Percentiles rank a stretch among this genome's conserved stretches.
These are phyloP conservation scores for Stenoptilia bipunctidactyla DNA, from an alignment of 2,888 invertebrate species.

Conservation along the genomic window DNA sequence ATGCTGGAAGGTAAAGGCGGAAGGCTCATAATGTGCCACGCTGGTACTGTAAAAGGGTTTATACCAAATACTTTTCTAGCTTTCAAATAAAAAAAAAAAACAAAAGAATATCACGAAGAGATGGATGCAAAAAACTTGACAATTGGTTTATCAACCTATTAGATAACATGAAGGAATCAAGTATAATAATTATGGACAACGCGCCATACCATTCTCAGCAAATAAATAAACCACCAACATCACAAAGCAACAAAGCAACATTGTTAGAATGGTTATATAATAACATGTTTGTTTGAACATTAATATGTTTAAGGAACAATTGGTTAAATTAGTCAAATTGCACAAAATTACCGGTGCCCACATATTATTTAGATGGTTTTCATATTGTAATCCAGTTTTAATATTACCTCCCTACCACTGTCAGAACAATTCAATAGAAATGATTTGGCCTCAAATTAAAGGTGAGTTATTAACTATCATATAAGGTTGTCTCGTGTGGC, in stretches of 20 bases:
- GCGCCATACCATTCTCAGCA: constrained; percentile 9
- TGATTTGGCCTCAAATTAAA: constrained; percentile 14
- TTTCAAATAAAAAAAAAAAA: constrained; percentile 12
- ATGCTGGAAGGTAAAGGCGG: constrained; percentile 14
- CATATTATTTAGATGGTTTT: neutral
- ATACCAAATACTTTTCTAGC: constrained; percentile 11
- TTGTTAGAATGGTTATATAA: constrained; percentile 10
- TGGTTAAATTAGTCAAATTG: neutral
- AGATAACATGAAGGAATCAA: constrained; percentile 8
- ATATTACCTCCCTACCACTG: neutral
- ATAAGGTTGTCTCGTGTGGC: too few species aligned
- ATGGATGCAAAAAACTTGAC: constrained; percentile 11
- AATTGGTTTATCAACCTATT: constrained; percentile 10
- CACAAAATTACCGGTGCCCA: neutral
- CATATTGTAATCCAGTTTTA: neutral
- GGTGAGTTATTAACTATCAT: too few species aligned
- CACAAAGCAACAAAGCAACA: constrained; percentile 8
- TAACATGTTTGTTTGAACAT: neutral
- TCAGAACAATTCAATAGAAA: constrained; percentile 9
- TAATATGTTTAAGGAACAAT: neutral
- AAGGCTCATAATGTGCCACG: constrained; percentile 15
- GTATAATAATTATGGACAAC: constrained; percentile 11
- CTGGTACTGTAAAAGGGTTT: constrained; percentile 13
- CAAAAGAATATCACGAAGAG: constrained; percentile 11
- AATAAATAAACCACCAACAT: constrained; percentile 9